Base-by-base conservation (phyloP, 2,797 vertebrate species). In the Amblyraja radiata region DNA sequence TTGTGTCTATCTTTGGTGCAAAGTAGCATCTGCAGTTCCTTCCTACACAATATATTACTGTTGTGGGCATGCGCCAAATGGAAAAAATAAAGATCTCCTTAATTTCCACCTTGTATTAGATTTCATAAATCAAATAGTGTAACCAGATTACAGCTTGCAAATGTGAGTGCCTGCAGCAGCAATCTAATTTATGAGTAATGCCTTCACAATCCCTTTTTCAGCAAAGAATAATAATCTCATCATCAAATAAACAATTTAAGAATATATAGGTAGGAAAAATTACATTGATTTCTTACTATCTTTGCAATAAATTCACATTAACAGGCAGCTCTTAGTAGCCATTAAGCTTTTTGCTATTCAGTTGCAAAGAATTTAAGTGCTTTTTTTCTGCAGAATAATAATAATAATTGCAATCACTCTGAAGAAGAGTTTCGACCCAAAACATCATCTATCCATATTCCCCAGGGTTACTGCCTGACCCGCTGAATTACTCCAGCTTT, bases 101-200 rank as follows among this genome's bases (percentile, higher is more conserved):
- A 68, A 88, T 68, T 88, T 88, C 61, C 8, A 36, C 16, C 54
- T 65, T 32, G 18, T 36, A 23, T 36, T 88, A 36, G 14, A 88
- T 68, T 68, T 68, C 32, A 18, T 36, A 36, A 88, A 68, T 68
- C 65, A 9, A 68, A 88, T 23, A 1, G 84, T 32, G 14, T n/a
- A 36, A 65, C 61, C 61, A 68, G 63, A 88, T 36, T 61, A 63
- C 84, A 88, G 63, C 16, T 68, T 68, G 84, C 65, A 16, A 88
- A 21, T 61, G 84, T 88, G 23, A 36, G 36, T 36, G 63, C 14
- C 84, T 36, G 63, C 84, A 39, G 65, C 16, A 68, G 61, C 61
- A 88, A 28, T 68, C 84, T 88, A 8, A 63, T 88, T 68, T 58
- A 65, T 88, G 84, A 88, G 65, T 32, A 88, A 88, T 88, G n/a